Evolutionary conservation across 2,888 invertebrate species (phyloP), one percentile per base, ranked within the genome.

Genomic region (Himalopsyche tibetana): DNA sequence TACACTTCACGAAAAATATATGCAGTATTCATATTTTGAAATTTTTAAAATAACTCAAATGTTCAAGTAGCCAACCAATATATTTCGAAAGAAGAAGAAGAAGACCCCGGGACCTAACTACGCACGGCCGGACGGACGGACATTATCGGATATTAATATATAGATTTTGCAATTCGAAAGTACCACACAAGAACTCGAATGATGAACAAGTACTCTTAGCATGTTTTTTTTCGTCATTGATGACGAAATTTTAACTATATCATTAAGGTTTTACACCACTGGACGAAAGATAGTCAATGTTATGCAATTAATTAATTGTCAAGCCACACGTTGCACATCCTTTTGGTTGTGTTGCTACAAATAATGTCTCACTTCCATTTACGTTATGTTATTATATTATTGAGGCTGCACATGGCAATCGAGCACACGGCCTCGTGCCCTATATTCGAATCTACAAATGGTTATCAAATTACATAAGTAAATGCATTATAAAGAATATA

Each of bases 291-390:
- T 19, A 11, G 3, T 4, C 63, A 63, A n/a, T 63, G 63, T n/a
- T 2, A 1, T 63, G 63, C 63, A 63, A 63, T 63, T 63, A 28
- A 63, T 63, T 19, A 28, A 63, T 63, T 63, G 63, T 8, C 11
- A 63, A 19, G 63, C 19, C n/a, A 19, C 63, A 19, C 63, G 19
- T 15, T n/a, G 63, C 28, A 8, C n/a, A 63, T 63, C 63, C 63
- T 63, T 63, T 63, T 63, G 63, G 63, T n/a, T 28, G 19, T 63
- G 63, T 19, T 63, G 19, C 2, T 19, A 28, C 63, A n/a, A 28
- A 28, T n/a, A 63, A n/a, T 63, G 63, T 63, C 63, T 63, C 63
- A 63, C 63, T 63, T 19, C 63, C 63, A 63, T 63, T 19, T 11
- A 19, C 8, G 28, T 17, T 11, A 45, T 45, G 8, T 9, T 19